Evolutionary conservation across 2,113 vertebrate genomes (phyloP).

Genomic region (Ptilonorhynchus violaceus): DNA sequence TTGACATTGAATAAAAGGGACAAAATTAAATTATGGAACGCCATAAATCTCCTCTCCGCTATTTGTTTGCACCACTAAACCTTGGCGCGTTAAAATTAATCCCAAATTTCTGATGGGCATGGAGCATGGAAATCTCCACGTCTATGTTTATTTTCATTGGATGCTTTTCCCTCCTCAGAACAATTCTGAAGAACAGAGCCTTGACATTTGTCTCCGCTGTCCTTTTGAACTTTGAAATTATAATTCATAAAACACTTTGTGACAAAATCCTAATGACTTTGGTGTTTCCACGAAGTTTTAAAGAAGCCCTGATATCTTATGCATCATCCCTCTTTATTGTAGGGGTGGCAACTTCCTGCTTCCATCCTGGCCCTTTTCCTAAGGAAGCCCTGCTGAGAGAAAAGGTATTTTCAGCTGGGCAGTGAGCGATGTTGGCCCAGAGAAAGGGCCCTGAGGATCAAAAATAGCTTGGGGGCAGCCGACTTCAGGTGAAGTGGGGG

Average conservation of each 20-base stretch:
- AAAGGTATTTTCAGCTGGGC: neutral
- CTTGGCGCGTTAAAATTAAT: conserved; percentile 18
- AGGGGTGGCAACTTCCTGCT: neutral
- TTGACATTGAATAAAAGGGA: conserved; percentile 27
- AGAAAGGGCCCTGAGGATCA: neutral
- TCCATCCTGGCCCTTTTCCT: neutral
- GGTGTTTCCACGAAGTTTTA: neutral
- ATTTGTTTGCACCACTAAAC: conserved; percentile 43
- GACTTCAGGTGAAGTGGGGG: neutral
- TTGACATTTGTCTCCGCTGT: neutral
- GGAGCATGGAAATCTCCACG: neutral
- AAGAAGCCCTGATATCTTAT: neutral
- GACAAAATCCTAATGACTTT: neutral
- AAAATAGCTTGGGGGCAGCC: neutral
- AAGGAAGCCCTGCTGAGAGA: neutral
- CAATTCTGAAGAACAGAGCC: neutral
- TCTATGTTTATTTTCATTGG: neutral
- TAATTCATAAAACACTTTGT: neutral
- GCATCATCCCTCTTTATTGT: neutral
- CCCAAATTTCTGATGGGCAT: neutral
- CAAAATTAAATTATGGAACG: conserved; percentile 37
- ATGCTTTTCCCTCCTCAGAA: neutral
- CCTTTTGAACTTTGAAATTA: conserved; percentile 27
- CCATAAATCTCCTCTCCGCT: neutral
- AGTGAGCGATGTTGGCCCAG: neutral